Base-by-base conservation (phyloP, 1,140 invertebrate species). In the Pseudachorutes palmiensis region DNA sequence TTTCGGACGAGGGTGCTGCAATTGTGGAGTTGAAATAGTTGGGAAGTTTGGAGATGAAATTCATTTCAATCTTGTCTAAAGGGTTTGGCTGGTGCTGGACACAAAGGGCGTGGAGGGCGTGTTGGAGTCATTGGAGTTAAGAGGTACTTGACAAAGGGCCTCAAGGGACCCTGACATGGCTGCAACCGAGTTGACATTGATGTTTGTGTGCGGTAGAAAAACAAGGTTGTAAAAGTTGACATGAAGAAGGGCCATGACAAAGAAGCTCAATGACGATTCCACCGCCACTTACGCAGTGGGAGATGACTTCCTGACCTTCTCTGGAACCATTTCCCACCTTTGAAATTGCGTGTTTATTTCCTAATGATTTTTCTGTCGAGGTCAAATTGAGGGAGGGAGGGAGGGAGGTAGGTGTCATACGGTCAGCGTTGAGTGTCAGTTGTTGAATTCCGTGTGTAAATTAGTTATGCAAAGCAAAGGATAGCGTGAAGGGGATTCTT, bases 141-240 rank as follows among this genome's bases (percentile, higher is more conserved):
- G n/a, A n/a, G n/a, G n/a, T n/a, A n/a, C n/a, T n/a, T n/a, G n/a
- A n/a, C n/a, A n/a, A n/a, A n/a, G n/a, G n/a, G n/a, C n/a, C n/a
- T n/a, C n/a, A n/a, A n/a, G n/a, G n/a, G n/a, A n/a, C n/a, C n/a
- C n/a, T n/a, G n/a, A n/a, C n/a, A n/a, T n/a, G n/a, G n/a, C n/a
- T n/a, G n/a, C n/a, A n/a, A n/a, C n/a, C n/a, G n/a, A n/a, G n/a
- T n/a, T n/a, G n/a, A n/a, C n/a, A n/a, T n/a, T n/a, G n/a, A n/a
- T n/a, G n/a, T n/a, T 55, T 3, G 51, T 55, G 51, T 55, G 51
- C 3, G 51, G 51, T 55, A 12, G 51, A 55, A 55, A 55, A 55
- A 55, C 51, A 55, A 55, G 51, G 51, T 26, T 55, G 51, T 55
- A 55, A 55, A 55, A 55, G 51, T 41, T 55, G 51, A 55, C 51